Conservation (phyloP, 2,797 vertebrate species). For the Acrossocheilus fasciatus region DNA sequence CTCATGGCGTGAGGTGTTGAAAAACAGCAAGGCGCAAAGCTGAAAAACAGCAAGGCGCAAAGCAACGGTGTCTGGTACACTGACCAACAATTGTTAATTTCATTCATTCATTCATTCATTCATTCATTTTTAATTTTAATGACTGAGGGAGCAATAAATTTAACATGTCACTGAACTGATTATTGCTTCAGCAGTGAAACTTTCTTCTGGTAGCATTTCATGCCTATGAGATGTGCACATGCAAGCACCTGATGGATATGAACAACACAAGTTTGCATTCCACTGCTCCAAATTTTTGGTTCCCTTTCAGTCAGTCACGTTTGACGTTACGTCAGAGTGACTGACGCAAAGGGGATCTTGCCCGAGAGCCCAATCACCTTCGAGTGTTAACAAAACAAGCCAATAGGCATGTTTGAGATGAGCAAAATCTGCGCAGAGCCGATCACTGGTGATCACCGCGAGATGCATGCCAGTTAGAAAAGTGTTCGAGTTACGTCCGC, state of each 20-base stretch:
- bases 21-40: background rate
- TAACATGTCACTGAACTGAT: background rate
- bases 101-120: no score
- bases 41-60: background rate
- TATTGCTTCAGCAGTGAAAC: slow-evolving; percentile 3
- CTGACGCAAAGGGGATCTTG: no score
- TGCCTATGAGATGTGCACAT: slow-evolving; percentile 4
- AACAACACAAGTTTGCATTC: slow-evolving; percentile 69
- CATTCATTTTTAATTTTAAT: background rate
- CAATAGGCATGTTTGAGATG: no score
- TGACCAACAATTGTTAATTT: background rate
- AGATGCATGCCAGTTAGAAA: no score
- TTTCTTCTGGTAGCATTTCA: slow-evolving; percentile 42
- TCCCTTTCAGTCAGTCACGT: no score
- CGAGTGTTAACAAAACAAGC: no score
- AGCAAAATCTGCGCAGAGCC: no score
- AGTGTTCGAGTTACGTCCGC: no score
- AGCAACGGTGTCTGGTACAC: background rate
- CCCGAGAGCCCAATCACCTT: no score
- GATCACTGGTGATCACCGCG: no score
- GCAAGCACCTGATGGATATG: slow-evolving; percentile 68
- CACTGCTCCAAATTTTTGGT: slow-evolving; percentile 60
- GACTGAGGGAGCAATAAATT: background rate
- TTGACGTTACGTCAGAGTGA: no score
- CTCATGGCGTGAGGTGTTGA: background rate